Evolutionary conservation across 2,888 invertebrate species (phyloP).

Genomic region (Polia nebulosa): DNA sequence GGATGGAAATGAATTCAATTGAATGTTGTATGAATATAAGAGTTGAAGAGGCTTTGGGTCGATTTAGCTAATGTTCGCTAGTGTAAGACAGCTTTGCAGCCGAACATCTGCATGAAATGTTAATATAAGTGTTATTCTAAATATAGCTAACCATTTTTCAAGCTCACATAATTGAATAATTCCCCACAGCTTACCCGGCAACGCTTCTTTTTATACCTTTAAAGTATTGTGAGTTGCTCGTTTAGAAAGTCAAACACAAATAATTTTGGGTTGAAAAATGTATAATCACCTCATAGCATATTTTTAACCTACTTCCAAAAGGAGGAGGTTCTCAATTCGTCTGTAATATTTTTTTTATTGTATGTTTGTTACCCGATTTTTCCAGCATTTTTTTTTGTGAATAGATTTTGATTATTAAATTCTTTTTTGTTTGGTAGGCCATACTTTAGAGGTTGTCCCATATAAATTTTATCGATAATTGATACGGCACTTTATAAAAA

Average conservation of each 20-base stretch:
- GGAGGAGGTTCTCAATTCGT: no score
- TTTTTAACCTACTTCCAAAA: no score
- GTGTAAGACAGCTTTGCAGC: background rate
- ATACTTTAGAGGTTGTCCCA: no score
- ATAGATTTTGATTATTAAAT: no score
- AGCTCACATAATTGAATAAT: background rate
- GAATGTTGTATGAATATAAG: slow-evolving; percentile 48
- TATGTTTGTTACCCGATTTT: no score
- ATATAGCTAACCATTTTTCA: background rate
- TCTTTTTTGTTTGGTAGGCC: no score
- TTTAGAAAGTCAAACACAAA: background rate
- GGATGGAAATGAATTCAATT: slow-evolving; percentile 60
- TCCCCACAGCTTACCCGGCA: background rate
- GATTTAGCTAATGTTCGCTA: background rate
- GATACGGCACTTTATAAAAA: no score
- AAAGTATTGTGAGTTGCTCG: background rate
- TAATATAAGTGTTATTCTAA: background rate
- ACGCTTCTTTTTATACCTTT: background rate
- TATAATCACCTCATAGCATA: no score
- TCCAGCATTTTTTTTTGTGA: no score
- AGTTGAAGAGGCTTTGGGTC: background rate
- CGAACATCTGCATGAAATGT: background rate
- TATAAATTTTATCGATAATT: no score
- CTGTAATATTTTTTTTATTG: no score
- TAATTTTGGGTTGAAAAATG: no score